Percentiles rank a stretch among this genome's conserved stretches.
These are phyloP conservation scores for Zalophus californianus DNA, from an alignment of 2,797 vertebrate genomes.

Conservation along the genomic window DNA sequence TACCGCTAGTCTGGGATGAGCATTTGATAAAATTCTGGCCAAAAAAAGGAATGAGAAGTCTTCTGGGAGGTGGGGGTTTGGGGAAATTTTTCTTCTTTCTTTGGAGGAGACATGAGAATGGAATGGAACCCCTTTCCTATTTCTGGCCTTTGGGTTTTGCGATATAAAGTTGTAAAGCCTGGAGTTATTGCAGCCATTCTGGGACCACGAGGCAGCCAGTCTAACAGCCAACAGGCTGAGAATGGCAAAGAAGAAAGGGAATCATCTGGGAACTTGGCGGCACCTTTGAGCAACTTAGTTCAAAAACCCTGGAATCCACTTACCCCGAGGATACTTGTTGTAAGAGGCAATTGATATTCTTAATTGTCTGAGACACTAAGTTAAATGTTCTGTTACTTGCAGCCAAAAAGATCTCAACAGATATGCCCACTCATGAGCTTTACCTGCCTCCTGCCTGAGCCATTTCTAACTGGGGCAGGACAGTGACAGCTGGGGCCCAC, in stretches of 20 bases:
- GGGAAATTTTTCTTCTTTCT: background rate
- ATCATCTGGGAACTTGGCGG: background rate
- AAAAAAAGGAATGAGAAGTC: background rate
- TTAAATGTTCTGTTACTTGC: background rate
- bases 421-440: background rate
- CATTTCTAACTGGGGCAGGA: background rate
- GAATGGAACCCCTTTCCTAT: background rate
- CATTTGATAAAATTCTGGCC: background rate
- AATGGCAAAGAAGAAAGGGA: background rate
- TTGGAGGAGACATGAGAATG: background rate
- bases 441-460: background rate
- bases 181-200: background rate
- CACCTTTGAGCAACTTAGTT: background rate
- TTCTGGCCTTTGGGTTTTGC: background rate
- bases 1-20: background rate
- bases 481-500: background rate
- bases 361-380: background rate
- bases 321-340: background rate
- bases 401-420: slow-evolving; percentile 7
- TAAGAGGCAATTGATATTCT: background rate
- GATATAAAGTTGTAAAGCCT: background rate
- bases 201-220: background rate
- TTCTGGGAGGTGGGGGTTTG: background rate
- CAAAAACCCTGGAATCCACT: background rate
- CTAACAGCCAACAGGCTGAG: background rate